Evolutionary conservation across 2,888 invertebrate genomes (phyloP).

Genomic region (Brenthis daphne): DNA sequence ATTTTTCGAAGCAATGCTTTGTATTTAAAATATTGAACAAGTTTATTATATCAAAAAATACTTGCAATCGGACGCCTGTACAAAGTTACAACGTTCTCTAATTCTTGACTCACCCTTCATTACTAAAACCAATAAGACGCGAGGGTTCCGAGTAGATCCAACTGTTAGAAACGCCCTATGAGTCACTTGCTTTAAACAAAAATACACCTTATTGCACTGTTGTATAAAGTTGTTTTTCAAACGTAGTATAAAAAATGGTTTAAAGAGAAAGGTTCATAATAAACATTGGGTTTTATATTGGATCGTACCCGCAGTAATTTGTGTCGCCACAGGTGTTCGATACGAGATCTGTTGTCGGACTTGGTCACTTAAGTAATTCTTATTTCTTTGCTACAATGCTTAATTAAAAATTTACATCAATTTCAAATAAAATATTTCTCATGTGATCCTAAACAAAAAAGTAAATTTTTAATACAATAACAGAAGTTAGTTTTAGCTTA

Average conservation of each 20-base stretch:
- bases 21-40: background rate
- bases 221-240: constrained; percentile 39
- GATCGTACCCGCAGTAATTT: constrained; percentile 41
- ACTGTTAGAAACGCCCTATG: constrained; percentile 66
- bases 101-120: constrained; percentile 68
- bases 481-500: too few relatives aligned
- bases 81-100: constrained; percentile 65
- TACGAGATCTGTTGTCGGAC: constrained; percentile 36
- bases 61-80: constrained; percentile 49
- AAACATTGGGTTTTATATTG: constrained; percentile 57
- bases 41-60: constrained; percentile 19
- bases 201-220: constrained; percentile 43
- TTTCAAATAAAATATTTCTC: background rate
- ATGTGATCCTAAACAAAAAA: too few relatives aligned
- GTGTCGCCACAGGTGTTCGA: constrained; percentile 47
- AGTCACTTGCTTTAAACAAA: constrained; percentile 42
- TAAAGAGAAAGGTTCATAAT: constrained; percentile 60
- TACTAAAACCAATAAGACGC: constrained; percentile 78
- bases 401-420: background rate
- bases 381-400: background rate
- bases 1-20: background rate
- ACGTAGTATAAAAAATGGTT: constrained; percentile 43
- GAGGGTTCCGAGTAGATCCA: constrained; percentile 62
- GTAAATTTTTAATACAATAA: too few relatives aligned
- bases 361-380: background rate